phyloP scores from a whole-genome alignment of 1,140 invertebrate genomes.

The Sitodiplosis mosellana region DNA sequence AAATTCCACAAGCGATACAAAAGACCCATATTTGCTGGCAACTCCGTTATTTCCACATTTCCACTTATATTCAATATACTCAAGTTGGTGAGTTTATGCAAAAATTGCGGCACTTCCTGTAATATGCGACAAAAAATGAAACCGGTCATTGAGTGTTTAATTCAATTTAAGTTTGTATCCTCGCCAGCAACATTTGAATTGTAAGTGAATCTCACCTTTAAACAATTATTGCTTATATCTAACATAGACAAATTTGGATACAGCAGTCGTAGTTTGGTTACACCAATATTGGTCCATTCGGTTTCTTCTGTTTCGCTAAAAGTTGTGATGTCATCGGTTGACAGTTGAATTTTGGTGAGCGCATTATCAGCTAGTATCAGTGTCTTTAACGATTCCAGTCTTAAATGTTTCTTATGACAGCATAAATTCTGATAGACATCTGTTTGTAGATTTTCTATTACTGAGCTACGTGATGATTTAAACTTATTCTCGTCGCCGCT shows the following conservation, averaged over 20 bases:
- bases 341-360: slow-evolving; percentile 55
- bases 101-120: slow-evolving; percentile 56
- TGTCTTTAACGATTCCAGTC: slow-evolving; percentile 18
- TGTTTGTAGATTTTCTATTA: slow-evolving; percentile 34
- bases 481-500: neutral
- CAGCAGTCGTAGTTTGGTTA: slow-evolving; percentile 47
- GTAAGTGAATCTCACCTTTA: slow-evolving; percentile 26
- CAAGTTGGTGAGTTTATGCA: slow-evolving; percentile 72
- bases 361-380: slow-evolving; percentile 69
- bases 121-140: slow-evolving; percentile 10
- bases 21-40: slow-evolving; percentile 89
- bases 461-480: neutral
- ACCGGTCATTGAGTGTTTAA: neutral
- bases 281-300: slow-evolving; percentile 22
- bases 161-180: neutral
- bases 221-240: slow-evolving; percentile 78
- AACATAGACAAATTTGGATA: slow-evolving; percentile 91
- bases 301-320: slow-evolving; percentile 11
- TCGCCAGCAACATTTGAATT: neutral
- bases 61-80: slow-evolving; percentile 88
- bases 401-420: slow-evolving; percentile 58
- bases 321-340: slow-evolving; percentile 46
- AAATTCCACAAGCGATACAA: slow-evolving; percentile 88
- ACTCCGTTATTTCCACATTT: slow-evolving; percentile 63
- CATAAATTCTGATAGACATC: slow-evolving; percentile 67